Base-by-base conservation (phyloP, 2,113 vertebrate species). In the Electrona antarctica region DNA sequence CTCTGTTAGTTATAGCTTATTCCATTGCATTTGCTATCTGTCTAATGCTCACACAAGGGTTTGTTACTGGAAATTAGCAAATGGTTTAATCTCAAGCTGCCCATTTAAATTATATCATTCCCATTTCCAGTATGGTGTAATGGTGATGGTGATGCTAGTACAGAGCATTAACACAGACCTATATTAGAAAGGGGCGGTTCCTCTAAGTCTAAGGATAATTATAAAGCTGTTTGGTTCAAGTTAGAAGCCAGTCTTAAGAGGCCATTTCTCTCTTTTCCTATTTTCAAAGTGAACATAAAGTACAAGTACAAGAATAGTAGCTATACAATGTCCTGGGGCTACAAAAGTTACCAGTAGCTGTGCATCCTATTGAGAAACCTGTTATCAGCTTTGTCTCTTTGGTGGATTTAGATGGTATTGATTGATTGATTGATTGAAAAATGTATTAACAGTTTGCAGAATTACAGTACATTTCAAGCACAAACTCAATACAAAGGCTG, bases 171-270 rank as follows among this genome's bases (percentile, higher is more conserved):
- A 55, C 58, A 52, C 52, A 58, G 48, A 62, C 8, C 12, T 71
- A 72, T 78, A 84, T 85, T 87, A 83, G 69, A 76, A 63, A 62
- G 64, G 67, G 78, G 82, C 7, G 46, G 76, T 15, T 72, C 74
- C 50, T 77, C 7, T 8, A 14, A 46, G 45, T 77, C 7, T 8
- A 14, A 46, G 48, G 47, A 64, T 71, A 66, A 76, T 2, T 21
- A 58, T 29, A 68, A 41, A 76, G 15, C 55, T 51, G 33, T 61
- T 76, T 69, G 63, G 52, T 76, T 80, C 12, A 49, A 69, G 33
- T 76, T 48, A 33, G 60, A 71, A 10, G 60, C 51, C 45, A n/a
- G 2, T 4, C 7, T 56, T 59, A 48, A 8, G 9, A 48, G 62
- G 33, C 50, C 7, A 56, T 71, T 73, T 60, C 0, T 9, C 4